phyloP scores from a whole-genome alignment of 2,113 vertebrate genomes.

The Catharus bicknelli region DNA sequence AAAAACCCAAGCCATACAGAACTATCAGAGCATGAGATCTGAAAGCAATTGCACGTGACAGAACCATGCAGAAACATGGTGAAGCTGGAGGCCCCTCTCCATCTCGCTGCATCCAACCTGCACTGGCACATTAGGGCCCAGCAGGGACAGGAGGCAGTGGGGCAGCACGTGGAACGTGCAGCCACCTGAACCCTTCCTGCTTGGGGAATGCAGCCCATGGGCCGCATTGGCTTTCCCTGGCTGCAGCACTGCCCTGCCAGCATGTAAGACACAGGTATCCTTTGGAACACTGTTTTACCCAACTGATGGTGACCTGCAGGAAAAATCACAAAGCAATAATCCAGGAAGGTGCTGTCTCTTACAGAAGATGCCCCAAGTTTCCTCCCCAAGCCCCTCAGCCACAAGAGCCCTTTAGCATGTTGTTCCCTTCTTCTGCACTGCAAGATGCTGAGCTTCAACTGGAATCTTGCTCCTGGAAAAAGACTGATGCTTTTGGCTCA shows the following conservation, averaged over 20 bases:
- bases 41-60: background rate
- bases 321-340: background rate
- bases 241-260: background rate
- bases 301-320: fast-evolving
- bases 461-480: background rate
- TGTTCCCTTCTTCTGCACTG: background rate
- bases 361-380: background rate
- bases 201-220: fast-evolving
- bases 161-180: fast-evolving
- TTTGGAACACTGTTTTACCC: background rate
- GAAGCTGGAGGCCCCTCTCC: background rate
- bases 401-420: background rate
- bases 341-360: background rate
- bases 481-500: background rate
- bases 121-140: background rate
- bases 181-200: background rate
- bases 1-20: background rate
- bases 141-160: background rate
- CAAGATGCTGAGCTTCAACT: background rate
- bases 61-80: background rate
- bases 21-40: background rate
- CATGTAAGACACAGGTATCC: fast-evolving
- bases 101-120: background rate
- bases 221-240: fast-evolving
- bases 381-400: fast-evolving